Evolutionary conservation across 2,113 vertebrate species (phyloP), one percentile per base, ranked within the genome.

Genomic region (Albula goreensis): DNA sequence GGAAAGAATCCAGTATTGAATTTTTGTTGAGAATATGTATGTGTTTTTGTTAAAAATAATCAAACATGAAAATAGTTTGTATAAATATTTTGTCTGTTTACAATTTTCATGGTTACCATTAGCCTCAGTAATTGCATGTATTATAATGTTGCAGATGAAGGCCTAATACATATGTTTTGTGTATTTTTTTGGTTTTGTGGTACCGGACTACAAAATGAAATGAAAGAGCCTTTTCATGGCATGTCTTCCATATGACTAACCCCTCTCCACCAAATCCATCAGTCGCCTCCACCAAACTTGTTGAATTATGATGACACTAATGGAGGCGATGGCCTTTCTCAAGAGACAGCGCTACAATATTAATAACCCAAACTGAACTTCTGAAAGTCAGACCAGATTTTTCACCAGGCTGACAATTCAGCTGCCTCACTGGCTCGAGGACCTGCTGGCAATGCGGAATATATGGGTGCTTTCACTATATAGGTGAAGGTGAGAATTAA

Each of bases 251-350:
- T 4, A 22, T n/a, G n/a, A 22, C 63, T 70, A 70, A n/a, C 63
- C 63, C 63, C 15, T 31, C 70, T 74, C 70, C 25, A 74, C 22
- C 2, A 74, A 10, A 74, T 74, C 70, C 70, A 2, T n/a, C 5
- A 1, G 1, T 25, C 70, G n/a, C 10, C 22, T 17, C 19, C 17
- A n/a, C 63, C 4, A 17, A 70, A 70, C 63, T 70, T 17, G 60
- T 70, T n/a, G 22, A 74, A n/a, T 74, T 74, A 9, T 50, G 4
- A 78, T 88, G 87, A 89, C 88, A 89, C 82, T 90, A 88, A 89
- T 88, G 83, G 86, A 86, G 85, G 60, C 63, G 79, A 77, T 90
- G 88, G 88, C 88, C 85, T 90, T 89, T 89, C 79, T 22, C 82
- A 88, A 84, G 86, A 83, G 85, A 88, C 87, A 57, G 78, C 6